Evolutionary conservation across 2,888 invertebrate genomes (phyloP).

Genomic region (Noctua janthe): DNA sequence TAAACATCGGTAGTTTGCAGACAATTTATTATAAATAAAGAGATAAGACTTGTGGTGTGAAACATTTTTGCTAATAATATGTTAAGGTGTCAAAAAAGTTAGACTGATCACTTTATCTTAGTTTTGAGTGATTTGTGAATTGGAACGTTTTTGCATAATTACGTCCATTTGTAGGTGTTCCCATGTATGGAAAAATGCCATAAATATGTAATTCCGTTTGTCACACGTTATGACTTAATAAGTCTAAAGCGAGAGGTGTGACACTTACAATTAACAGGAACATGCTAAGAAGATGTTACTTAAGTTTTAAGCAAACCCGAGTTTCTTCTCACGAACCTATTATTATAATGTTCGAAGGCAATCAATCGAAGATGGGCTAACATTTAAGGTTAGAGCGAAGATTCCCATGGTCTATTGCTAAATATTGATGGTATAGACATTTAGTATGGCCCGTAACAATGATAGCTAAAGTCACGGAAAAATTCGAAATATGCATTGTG

Average conservation of each 20-base stretch:
- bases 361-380: constrained; percentile 57
- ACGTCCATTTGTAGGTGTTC: background rate
- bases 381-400: constrained; percentile 59
- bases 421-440: constrained; percentile 51
- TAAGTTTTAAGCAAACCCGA: constrained; percentile 35
- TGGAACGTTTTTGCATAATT: background rate
- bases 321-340: constrained; percentile 60
- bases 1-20: background rate
- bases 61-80: background rate
- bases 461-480: constrained; percentile 24
- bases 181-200: background rate
- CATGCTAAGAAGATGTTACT: constrained; percentile 30
- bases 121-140: background rate
- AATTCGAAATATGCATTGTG: constrained; percentile 1
- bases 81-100: background rate
- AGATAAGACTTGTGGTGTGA: background rate
- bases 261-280: constrained; percentile 19
- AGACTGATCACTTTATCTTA: background rate
- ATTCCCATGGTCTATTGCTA: constrained; percentile 60
- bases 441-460: constrained; percentile 23
- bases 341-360: constrained; percentile 61
- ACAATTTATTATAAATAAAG: background rate
- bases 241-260: constrained; percentile 19
- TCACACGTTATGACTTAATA: constrained; percentile 12
- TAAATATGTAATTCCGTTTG: background rate